phyloP scores from a whole-genome alignment of 2,113 vertebrate species.

The Formicarius rufipectus region DNA sequence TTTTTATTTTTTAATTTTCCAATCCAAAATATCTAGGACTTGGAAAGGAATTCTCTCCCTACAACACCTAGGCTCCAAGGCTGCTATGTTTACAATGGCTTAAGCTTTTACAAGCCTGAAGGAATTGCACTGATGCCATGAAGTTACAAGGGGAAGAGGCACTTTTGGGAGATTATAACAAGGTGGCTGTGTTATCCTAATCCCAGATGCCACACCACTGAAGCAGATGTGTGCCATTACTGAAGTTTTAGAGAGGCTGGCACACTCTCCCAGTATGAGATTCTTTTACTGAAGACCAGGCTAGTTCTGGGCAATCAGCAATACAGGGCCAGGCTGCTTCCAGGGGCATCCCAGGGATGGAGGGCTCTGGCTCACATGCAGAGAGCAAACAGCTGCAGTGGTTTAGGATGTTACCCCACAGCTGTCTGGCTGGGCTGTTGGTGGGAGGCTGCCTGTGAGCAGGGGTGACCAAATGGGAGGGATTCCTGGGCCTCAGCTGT shows the following conservation, averaged over 20 bases:
- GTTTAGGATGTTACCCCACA: neutral
- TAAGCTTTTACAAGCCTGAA: slow-evolving; percentile 1
- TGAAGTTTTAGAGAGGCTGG: neutral
- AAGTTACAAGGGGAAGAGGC: neutral
- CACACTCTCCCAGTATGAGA: neutral
- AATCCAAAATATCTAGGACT: neutral
- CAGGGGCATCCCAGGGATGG: neutral
- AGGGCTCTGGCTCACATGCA: neutral
- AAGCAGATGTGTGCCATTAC: neutral
- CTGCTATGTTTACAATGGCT: neutral
- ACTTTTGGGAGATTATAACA: neutral
- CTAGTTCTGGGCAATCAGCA: neutral
- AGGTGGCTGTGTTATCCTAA: neutral
- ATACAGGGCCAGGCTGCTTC: neutral
- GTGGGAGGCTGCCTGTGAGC: neutral
- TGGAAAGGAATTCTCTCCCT: neutral
- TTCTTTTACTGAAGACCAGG: neutral
- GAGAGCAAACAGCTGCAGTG: neutral
- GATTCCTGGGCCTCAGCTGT: neutral
- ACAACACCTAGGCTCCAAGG: neutral
- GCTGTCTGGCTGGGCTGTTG: neutral
- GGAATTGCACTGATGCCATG: neutral
- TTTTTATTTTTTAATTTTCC: accelerated
- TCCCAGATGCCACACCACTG: neutral
- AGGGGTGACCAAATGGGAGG: neutral